These are phyloP conservation scores for Pterobdella sp. DNA, from an alignment of 2,888 invertebrate genomes.

Conservation along the genomic window DNA sequence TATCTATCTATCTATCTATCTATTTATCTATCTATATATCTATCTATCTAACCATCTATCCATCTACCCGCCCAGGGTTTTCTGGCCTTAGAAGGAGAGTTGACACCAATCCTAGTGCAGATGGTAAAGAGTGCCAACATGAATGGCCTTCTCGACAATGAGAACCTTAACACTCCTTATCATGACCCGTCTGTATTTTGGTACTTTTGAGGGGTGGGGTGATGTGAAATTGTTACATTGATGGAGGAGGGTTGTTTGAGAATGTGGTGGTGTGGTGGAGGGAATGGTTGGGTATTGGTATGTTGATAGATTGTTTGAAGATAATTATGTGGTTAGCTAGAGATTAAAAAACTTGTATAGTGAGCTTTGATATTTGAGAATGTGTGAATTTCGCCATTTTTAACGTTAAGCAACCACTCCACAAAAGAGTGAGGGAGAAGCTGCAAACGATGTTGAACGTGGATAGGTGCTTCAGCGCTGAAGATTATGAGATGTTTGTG, in stretches of 20 bases:
- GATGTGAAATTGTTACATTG: not conserved
- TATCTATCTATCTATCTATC: not conserved
- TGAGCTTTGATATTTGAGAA: not conserved
- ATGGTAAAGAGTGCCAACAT: constrained; percentile 97
- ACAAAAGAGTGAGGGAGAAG: constrained; percentile 78
- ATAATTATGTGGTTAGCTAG: too few species aligned
- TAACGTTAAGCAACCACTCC: not conserved
- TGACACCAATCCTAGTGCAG: constrained; percentile 95
- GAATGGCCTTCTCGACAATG: constrained; percentile 81
- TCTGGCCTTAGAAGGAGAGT: constrained; percentile 89
- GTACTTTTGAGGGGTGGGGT: not conserved
- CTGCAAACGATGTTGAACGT: constrained; percentile 85
- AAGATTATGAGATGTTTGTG: constrained; percentile 78
- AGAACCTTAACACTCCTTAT: constrained; percentile 70
- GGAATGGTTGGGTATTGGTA: not conserved
- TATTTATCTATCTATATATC: not conserved
- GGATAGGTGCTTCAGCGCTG: constrained; percentile 73
- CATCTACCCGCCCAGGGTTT: constrained; percentile 59
- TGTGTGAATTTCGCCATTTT: constrained; percentile 10
- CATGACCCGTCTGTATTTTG: constrained; percentile 44
- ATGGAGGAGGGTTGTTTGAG: not conserved
- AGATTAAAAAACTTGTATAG: not conserved
- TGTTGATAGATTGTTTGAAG: not conserved
- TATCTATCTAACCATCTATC: constrained; percentile 2
- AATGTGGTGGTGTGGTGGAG: not conserved